A percentile compares a stretch with the other conserved stretches of the same genome.
phyloP scores from a whole-genome alignment of 2,113 vertebrate genomes.

The Zingel zingel region DNA sequence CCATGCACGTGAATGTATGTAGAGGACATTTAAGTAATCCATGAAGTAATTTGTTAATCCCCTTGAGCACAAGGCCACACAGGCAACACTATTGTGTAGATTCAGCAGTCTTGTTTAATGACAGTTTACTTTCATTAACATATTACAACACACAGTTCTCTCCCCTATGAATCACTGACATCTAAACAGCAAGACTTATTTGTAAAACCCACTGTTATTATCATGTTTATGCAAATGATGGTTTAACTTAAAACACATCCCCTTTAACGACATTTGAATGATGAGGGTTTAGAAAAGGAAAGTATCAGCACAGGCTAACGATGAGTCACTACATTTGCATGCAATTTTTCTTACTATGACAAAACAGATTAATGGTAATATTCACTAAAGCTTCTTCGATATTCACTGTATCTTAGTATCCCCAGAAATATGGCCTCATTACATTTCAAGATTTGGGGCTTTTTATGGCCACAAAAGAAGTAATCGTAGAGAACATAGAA shows the following conservation, averaged over 20 bases:
- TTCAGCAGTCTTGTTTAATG: slow-evolving; percentile 21
- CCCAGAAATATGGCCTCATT: background rate
- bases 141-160: background rate
- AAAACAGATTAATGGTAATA: background rate
- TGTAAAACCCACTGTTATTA: background rate
- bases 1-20: background rate
- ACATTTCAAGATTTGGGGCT: background rate
- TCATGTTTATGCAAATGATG: slow-evolving; percentile 14
- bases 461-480: background rate
- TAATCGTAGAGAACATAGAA: background rate
- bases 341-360: background rate
- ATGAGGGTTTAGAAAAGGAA: slow-evolving; percentile 8
- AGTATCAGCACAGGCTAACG: background rate
- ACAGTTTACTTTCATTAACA: slow-evolving; percentile 24
- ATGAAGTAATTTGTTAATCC: slow-evolving; percentile 13
- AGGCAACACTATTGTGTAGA: background rate
- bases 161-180: background rate
- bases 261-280: background rate
- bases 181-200: background rate
- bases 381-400: background rate
- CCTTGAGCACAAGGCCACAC: slow-evolving; percentile 14
- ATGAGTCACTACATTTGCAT: background rate
- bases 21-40: background rate
- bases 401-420: background rate
- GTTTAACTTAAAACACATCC: background rate